Evolutionary conservation across 2,113 vertebrate species (phyloP).

Genomic region (Pavo muticus): DNA sequence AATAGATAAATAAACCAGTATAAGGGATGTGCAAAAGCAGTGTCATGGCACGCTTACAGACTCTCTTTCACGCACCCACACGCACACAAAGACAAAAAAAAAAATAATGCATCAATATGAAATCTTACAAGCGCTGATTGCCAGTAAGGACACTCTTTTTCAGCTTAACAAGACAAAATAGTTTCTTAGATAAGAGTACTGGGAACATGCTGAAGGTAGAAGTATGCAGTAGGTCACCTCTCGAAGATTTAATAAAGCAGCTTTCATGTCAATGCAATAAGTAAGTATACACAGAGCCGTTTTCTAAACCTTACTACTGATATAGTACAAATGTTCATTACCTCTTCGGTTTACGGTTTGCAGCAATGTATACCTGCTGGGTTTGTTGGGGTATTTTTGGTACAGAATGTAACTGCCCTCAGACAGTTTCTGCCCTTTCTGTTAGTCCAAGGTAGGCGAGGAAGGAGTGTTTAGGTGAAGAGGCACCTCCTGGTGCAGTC

Average conservation of each 20-base stretch:
- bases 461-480: constrained; percentile 98
- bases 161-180: constrained; percentile 76
- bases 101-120: constrained; percentile 59
- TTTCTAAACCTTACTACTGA: constrained; percentile 80
- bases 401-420: constrained; percentile 79
- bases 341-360: constrained; percentile 73
- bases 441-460: constrained; percentile 96
- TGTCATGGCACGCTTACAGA: constrained; percentile 40
- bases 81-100: constrained; percentile 57
- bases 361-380: constrained; percentile 83
- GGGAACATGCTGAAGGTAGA: constrained; percentile 80
- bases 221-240: constrained; percentile 80
- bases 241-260: constrained; percentile 89
- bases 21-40: constrained; percentile 72
- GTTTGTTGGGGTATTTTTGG: constrained; percentile 77
- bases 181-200: constrained; percentile 72
- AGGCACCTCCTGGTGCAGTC: constrained; percentile 80
- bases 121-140: constrained; percentile 79
- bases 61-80: constrained; percentile 42
- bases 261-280: constrained; percentile 94
- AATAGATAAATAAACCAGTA: constrained; percentile 55
- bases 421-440: constrained; percentile 95
- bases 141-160: constrained; percentile 80
- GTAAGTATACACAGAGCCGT: constrained; percentile 89
- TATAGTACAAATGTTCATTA: constrained; percentile 80